phyloP scores from a whole-genome alignment of 2,113 vertebrate species.

The Hydropotes inermis region DNA sequence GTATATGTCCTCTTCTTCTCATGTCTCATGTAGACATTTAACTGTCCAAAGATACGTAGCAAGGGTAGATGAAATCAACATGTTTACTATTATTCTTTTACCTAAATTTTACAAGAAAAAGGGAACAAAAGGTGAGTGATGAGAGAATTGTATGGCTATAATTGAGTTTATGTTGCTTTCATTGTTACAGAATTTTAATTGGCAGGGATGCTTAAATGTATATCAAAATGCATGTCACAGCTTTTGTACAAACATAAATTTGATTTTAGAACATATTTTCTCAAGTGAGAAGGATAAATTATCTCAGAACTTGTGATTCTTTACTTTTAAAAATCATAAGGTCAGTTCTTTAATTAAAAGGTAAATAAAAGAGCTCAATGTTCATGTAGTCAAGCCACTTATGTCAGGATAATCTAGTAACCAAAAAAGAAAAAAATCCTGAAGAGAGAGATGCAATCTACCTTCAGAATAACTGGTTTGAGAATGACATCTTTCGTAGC shows the following conservation, averaged over 20 bases:
- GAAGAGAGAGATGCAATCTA: background rate
- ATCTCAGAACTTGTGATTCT: slow-evolving; percentile 48
- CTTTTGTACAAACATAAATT: slow-evolving; percentile 65
- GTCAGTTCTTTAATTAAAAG: slow-evolving; percentile 71
- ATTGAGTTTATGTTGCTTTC: slow-evolving; percentile 64
- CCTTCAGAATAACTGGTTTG: slow-evolving; percentile 33
- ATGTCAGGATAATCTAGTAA: slow-evolving; percentile 39
- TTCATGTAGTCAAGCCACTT: slow-evolving; percentile 41
- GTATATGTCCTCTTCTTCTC: background rate
- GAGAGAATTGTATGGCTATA: slow-evolving; percentile 36
- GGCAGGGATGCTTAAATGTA: slow-evolving; percentile 57
- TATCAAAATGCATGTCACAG: slow-evolving; percentile 70
- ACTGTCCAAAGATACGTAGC: background rate
- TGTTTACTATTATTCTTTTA: slow-evolving; percentile 45
- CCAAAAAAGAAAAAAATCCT: background rate
- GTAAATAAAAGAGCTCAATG: slow-evolving; percentile 44
- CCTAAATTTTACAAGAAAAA: slow-evolving; percentile 49
- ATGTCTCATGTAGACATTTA: background rate
- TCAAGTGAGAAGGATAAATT: slow-evolving; percentile 64
- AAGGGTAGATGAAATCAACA: slow-evolving; percentile 37
- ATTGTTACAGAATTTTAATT: slow-evolving; percentile 69
- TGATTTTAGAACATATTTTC: slow-evolving; percentile 56
- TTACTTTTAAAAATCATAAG: slow-evolving; percentile 60
- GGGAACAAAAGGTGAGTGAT: slow-evolving; percentile 55
- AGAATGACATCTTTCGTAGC: slow-evolving; percentile 29